Evolutionary conservation across 2,888 invertebrate species (phyloP).

Genomic region (Parnassius glacialis): DNA sequence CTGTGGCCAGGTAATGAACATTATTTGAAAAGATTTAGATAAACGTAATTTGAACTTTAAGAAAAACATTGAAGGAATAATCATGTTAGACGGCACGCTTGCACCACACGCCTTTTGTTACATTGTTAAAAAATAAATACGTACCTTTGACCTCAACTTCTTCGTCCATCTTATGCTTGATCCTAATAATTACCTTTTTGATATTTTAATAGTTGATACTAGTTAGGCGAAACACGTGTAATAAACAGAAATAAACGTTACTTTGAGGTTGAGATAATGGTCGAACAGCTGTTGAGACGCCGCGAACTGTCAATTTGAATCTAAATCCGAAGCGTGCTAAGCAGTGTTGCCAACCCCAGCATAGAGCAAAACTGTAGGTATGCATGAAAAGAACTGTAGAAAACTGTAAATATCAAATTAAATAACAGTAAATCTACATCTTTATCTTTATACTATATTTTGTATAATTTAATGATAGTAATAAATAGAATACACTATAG

Average conservation of each 20-base stretch:
- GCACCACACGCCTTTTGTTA: slow-evolving; percentile 19
- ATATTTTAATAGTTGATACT: slow-evolving; percentile 32
- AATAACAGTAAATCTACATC: no score
- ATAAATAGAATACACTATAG: no score
- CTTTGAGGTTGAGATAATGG: slow-evolving; percentile 50
- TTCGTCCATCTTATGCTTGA: slow-evolving; percentile 57
- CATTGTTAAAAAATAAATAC: slow-evolving; percentile 27
- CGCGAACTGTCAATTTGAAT: slow-evolving; percentile 68
- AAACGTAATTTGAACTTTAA: not conserved
- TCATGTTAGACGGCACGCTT: slow-evolving; percentile 17
- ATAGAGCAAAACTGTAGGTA: no score
- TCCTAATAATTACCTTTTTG: slow-evolving; percentile 31
- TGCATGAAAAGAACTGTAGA: no score
- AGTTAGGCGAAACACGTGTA: slow-evolving; percentile 55
- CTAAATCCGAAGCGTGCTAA: slow-evolving; percentile 22
- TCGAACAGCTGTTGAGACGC: slow-evolving; percentile 75
- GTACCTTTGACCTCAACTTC: slow-evolving; percentile 59
- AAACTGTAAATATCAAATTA: no score
- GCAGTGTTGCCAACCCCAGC: no score
- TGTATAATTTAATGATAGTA: no score
- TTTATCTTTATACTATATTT: no score
- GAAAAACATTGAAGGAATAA: slow-evolving; percentile 4
- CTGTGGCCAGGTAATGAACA: not conserved
- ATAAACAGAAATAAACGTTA: slow-evolving; percentile 51
- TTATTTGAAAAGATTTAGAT: not conserved